Evolutionary conservation across 2,113 vertebrate species (phyloP).

Genomic region (Neotragus moschatus): DNA sequence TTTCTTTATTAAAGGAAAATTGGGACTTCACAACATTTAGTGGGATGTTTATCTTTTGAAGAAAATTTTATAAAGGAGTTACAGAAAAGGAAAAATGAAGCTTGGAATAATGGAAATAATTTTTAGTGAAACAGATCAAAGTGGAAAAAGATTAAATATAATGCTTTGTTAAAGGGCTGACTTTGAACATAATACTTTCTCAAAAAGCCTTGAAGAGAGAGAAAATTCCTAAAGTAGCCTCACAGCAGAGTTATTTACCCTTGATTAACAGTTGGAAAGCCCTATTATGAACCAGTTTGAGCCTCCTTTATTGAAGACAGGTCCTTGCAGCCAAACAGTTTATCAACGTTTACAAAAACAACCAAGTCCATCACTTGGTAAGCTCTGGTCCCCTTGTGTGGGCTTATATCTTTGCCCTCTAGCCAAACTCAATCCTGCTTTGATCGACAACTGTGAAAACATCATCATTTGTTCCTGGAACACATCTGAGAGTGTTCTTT

Average conservation of each 20-base stretch:
- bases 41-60: conserved; percentile 6
- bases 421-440: not conserved
- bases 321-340: not conserved
- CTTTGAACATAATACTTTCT: not conserved
- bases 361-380: not conserved
- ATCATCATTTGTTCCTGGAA: not conserved
- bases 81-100: conserved; percentile 44
- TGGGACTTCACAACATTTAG: not conserved
- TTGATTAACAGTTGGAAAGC: not conserved
- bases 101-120: conserved; percentile 41
- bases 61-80: conserved; percentile 7
- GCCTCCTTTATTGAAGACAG: not conserved
- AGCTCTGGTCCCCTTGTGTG: not conserved
- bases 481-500: too few species aligned
- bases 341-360: not conserved
- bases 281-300: not conserved
- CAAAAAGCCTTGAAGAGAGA: conserved; percentile 28
- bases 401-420: not conserved
- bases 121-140: conserved; percentile 59
- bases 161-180: not conserved
- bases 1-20: not conserved
- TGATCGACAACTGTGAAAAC: not conserved
- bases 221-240: not conserved
- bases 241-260: not conserved
- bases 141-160: conserved; percentile 37